Base-by-base conservation (phyloP, 2,888 invertebrate genomes). In the Macaria notata region DNA sequence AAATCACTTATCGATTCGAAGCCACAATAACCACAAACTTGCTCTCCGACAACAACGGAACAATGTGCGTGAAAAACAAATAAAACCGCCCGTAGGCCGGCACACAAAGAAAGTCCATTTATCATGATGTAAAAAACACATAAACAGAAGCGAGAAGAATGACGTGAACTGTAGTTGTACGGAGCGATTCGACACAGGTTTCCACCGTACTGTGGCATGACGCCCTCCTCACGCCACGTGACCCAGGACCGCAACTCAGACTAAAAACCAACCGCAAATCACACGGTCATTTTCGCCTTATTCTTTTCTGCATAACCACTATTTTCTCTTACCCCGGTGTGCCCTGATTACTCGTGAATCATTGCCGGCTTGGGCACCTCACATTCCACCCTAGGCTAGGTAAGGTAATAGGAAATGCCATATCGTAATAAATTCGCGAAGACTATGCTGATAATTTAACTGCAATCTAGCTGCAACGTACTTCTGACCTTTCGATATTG, bases 391-490 rank as follows among this genome's bases (percentile, higher is more conserved):
- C 73, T 63, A 75, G 66, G 75, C 83, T 83, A 84, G 84, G 74
- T 81, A 88, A 88, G 84, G 75, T 82, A 88, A 88, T 88, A 81
- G 83, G 80, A 85, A 87, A 87, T 86, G 76, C 84, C 84, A 78
- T 77, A 77, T 76, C 73, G 75, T 77, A 77, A 83, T 83, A 81
- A 83, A 81, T 84, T 78, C 69, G 71, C 73, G 66, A 78, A 75
- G 69, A 69, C 75, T 75, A 75, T 76, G 73, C 72, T 71, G 73
- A 76, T 73, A 75, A 74, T 71, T 73, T 64, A 55, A 68, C 70
- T 71, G 70, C 73, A 73, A 69, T 70, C 70, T 61, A 49, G 64
- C 58, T 65, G 67, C 71, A 70, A 65, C 72, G 68, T 63, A 71
- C 64, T 70, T 74, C 58, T 68, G 68, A 66, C 63, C 61, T 62